Base-by-base conservation (phyloP, 2,797 vertebrate species). In the Eleutherodactylus coqui region DNA sequence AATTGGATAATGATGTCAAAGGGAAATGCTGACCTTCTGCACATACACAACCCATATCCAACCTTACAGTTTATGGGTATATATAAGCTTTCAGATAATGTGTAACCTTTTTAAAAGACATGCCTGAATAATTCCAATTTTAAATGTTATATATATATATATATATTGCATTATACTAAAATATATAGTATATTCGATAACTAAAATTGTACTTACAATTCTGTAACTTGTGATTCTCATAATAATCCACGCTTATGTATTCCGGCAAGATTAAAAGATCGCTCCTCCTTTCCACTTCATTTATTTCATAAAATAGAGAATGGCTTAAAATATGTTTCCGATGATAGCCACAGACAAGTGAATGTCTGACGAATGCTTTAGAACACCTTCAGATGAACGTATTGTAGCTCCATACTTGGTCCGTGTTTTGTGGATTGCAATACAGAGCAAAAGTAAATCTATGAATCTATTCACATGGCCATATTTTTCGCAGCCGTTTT, bases 1-100 rank as follows among this genome's bases (percentile, higher is more conserved):
- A 87, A 84, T 87, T 79, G 82, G 81, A 87, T 87, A 79, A 87
- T 83, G 85, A 87, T 87, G 80, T 87, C 49, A 78, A 77, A 83
- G 45, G 75, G 58, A 79, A 83, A 79, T 38, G 77, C 69, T 85
- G 77, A 60, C 49, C 77, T 73, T 73, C 67, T 81, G 32, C 43
- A 75, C 38, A 76, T 27, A 83, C 27, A 41, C 17, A 43, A 41
- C 69, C 81, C 36, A 29, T 58, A 49, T 45, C 19, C 55, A 36
- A 49, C 29, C 24, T 49, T 70, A 81, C 43, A 53, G 32, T 70
- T 82, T 27, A 36, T 70, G 49, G 27, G 3, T 0, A 9, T 34
- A 34, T 36, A 5, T 32, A 32, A 3, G 27, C 27, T 34, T 51
- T 34, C 29, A 51, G 73, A 76, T 51, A 43, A n/a, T 43, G 4